Base-by-base conservation (phyloP, 2,888 invertebrate genomes). In the Vesta saturnalis region DNA sequence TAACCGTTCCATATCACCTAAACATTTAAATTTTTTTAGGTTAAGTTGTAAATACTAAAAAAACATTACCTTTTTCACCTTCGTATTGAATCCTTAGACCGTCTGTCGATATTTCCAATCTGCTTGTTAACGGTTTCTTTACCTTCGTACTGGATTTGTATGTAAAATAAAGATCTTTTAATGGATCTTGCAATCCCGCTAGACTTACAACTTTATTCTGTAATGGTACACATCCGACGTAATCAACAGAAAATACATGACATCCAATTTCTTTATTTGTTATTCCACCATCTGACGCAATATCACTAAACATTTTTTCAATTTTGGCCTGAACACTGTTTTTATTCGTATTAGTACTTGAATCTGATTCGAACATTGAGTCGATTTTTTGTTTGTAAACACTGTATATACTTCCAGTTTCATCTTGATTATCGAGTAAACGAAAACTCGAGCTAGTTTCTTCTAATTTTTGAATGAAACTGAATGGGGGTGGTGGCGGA, bases 281-380 rank as follows among this genome's bases (percentile, higher is more conserved):
- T 12, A 19, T 21, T 21, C 87, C 87, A 23, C 83, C 81, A 69
- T 89, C 87, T 55, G 87, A 83, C 1, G 91, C 89, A 77, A 92
- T 89, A 69, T 92, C 92, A 19, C 89, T 89, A 80, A 95, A 95
- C 90, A 95, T 92, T 77, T 91, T 90, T 81, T 95, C 94, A 83
- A 95, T 95, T 77, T 92, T 90, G 14, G 93, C 94, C 82, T 95
- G 95, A 1, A 95, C 94, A 62, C 91, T 91, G 77, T 93, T 93
- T 76, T 88, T 89, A n/a, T n/a, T 39, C 35, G 88, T 86, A 78
- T 81, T 77, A 73, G 79, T 66, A 72, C 79, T 86, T 75, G 76
- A 79, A 72, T 78, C 84, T 67, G 78, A 81, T 69, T 86, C 85
- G 84, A 95, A 95, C 84, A 95, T 91, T 19, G 93, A 90, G 85